Base-by-base conservation (phyloP, 2,888 invertebrate genomes). In the Cremastinae sp. region DNA sequence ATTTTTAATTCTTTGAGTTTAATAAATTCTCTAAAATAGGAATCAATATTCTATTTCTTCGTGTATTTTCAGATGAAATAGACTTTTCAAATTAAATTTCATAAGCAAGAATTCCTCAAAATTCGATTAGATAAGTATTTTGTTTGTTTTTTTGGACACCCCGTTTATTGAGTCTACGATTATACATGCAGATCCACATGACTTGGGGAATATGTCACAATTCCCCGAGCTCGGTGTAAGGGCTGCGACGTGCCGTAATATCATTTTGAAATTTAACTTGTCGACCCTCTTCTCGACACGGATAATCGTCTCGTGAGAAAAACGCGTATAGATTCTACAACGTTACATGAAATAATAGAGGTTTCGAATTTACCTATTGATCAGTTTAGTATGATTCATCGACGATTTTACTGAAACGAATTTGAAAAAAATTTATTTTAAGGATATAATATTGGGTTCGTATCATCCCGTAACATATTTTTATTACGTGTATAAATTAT, bases 241-340 rank as follows among this genome's bases (percentile, higher is more conserved):
- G 38, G 38, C 28, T 53, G 41, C 45, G 59, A 73, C 69, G 34
- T n/a, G 20, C 58, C 69, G 18, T 65, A 49, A 58, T 73, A 69
- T 74, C 59, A 77, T 74, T 64, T 74, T 59, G 71, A 74, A 77
- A 77, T 79, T 79, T 77, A 79, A 79, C 78, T 79, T 65, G 76
- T 77, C 78, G 71, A 77, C 76, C 74, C 68, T 18, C 61, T 59
- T 59, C 71, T 74, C 54, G 66, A 71, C 73, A 74, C 68, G 70
- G 64, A 62, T 61, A 68, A 70, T 10, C 36, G 71, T 36, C 14
- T 51, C 65, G 43, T 51, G 56, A 28, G 53, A 70, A 70, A 68
- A 64, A 70, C 74, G 64, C 65, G 22, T 18, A 8, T n/a, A n/a
- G n/a, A n/a, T 45, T 12, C 14, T 16, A 9, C 41, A 28, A 58